Evolutionary conservation across 2,797 vertebrate genomes (phyloP), one percentile per base, ranked within the genome.

Genomic region (Neosalanx taihuensis): DNA sequence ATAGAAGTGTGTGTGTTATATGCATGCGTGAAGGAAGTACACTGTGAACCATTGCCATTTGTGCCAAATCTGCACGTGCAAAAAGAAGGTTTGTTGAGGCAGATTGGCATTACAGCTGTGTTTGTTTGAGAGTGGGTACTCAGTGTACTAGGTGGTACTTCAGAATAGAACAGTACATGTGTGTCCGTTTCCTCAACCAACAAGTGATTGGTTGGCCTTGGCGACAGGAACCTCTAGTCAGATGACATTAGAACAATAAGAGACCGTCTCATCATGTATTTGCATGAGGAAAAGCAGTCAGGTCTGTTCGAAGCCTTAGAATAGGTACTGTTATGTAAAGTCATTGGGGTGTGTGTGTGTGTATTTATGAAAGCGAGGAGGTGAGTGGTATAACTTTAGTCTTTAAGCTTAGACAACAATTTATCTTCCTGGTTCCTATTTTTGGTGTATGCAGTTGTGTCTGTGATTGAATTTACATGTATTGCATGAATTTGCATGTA

Each of bases 241-340:
- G 74, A 75, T 63, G 67, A 82, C 71, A 71, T 17, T 76, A 79
- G 78, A 88, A 90, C 89, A 91, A 90, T 87, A 86, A 87, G 74
- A 87, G 74, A 76, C 77, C 84, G 85, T 88, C 67, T 20, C 23
- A 62, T 59, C 30, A 64, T 82, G 72, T 67, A 88, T 90, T 89
- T 91, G 84, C 88, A 92, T 91, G 83, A 88, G 82, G 75, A 83
- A 74, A 64, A 76, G 66, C 31, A 9, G 69, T 71, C 65, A 23
- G 53, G 64, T 77, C 59, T 56, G 71, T 75, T 67, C 67, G 64
- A 23, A 74, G 70, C 30, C 69, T 67, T 72, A 76, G 59, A 63
- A 71, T 77, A 75, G 26, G 57, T 67, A 70, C 75, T 70, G 72
- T 74, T 75, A 46, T 23, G 70, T 31, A 81, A 76, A 76, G 67